A percentile compares a stretch with the other conserved stretches of the same genome.
phyloP scores from a whole-genome alignment of 2,797 vertebrate species.

The Distichodus sexfasciatus region DNA sequence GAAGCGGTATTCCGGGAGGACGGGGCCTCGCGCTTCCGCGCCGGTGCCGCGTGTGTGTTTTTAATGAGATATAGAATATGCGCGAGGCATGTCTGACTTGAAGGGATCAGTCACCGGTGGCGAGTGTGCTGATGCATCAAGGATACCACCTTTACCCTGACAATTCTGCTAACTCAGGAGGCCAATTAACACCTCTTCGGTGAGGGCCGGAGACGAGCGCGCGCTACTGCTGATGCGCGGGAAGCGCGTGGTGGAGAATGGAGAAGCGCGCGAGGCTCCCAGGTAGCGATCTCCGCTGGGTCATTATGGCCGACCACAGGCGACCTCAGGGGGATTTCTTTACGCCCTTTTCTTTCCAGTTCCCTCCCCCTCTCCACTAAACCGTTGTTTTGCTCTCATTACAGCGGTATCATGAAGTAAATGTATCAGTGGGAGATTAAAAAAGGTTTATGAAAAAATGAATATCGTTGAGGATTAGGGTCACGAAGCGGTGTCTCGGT shows the following conservation, averaged over 20 bases:
- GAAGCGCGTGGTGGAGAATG: constrained; percentile 46
- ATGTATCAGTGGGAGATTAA: constrained; percentile 66
- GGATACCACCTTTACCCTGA: constrained; percentile 87
- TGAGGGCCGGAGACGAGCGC: constrained; percentile 77
- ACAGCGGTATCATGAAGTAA: constrained; percentile 69
- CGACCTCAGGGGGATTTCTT: constrained; percentile 64
- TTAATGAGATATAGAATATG: constrained; percentile 87
- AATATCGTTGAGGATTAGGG: constrained; percentile 73
- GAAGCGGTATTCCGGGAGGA: constrained; percentile 34
- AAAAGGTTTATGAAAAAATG: constrained; percentile 63
- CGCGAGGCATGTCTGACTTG: constrained; percentile 78
- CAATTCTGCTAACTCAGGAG: constrained; percentile 84
- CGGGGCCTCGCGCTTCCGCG: neutral
- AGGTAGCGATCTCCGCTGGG: constrained; percentile 71
- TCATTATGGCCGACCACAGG: constrained; percentile 75
- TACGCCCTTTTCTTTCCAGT: constrained; percentile 65
- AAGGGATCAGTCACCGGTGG: constrained; percentile 83
- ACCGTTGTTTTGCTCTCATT: constrained; percentile 42
- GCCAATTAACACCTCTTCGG: constrained; percentile 87
- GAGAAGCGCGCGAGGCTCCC: constrained; percentile 60
- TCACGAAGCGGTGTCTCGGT: constrained; percentile 63
- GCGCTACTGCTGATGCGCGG: constrained; percentile 63
- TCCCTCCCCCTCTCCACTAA: constrained; percentile 38
- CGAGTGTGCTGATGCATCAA: constrained; percentile 91
- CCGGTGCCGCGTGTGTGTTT: constrained; percentile 52